A percentile compares a stretch with the other conserved stretches of the same genome.
Evolutionary conservation across 2,888 invertebrate genomes (phyloP).

Genomic region (Apotomis capreana): DNA sequence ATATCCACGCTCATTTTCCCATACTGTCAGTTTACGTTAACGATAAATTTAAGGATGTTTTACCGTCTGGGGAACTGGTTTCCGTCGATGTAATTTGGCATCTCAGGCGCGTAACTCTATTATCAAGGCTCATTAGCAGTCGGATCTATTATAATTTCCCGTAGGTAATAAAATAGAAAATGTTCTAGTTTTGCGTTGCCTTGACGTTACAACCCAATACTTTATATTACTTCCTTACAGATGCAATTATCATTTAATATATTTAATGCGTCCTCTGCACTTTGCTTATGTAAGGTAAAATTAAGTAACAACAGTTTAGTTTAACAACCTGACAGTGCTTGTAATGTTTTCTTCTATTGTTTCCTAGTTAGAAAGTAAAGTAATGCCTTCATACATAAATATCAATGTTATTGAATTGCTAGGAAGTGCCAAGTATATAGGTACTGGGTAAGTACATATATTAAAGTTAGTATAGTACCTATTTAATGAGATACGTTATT

Average conservation of each 20-base stretch:
- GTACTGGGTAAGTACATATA: too few relatives aligned
- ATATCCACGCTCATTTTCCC: too few relatives aligned
- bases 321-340: background rate
- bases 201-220: background rate
- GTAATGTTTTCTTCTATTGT: background rate
- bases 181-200: background rate
- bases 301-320: constrained; percentile 5
- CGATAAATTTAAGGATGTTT: too few relatives aligned
- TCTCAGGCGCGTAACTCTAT: too few relatives aligned
- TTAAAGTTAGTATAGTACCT: too few relatives aligned
- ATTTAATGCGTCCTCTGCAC: background rate
- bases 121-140: background rate
- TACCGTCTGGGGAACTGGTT: background rate
- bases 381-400: background rate
- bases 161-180: background rate
- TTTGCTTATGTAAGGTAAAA: constrained; percentile 15
- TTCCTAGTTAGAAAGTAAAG: constrained; percentile 9
- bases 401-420: too few relatives aligned
- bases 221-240: constrained; percentile 11
- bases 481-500: too few relatives aligned
- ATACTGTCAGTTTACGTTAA: too few relatives aligned
- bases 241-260: constrained; percentile 6
- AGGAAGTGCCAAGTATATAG: too few relatives aligned
- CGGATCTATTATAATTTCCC: background rate
- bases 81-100: too few relatives aligned